Evolutionary conservation across 2,797 vertebrate genomes (phyloP).

Genomic region (Esox lucius): DNA sequence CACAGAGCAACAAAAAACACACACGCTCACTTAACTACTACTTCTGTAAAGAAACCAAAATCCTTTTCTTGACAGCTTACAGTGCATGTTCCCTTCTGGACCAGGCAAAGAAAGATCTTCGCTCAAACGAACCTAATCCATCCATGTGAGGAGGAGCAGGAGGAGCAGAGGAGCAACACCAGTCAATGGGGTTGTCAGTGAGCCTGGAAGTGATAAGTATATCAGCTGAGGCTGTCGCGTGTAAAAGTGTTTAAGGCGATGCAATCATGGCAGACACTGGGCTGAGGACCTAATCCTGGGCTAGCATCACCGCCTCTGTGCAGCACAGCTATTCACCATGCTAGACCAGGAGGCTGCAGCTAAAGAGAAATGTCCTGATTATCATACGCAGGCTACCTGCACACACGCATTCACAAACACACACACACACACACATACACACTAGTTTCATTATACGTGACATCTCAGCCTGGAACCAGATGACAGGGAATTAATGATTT

Average conservation of each 20-base stretch:
- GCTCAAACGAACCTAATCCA: neutral
- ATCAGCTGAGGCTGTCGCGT: conserved; percentile 32
- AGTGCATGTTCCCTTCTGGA: neutral
- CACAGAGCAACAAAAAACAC: neutral
- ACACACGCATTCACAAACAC: neutral
- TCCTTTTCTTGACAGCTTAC: neutral
- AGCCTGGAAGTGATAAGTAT: conserved; percentile 31
- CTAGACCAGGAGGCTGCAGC: conserved; percentile 24
- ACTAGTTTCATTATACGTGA: neutral
- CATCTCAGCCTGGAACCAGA: neutral
- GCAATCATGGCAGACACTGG: conserved; percentile 29
- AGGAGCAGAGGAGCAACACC: neutral
- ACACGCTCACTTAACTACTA: neutral
- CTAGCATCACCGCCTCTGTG: conserved; percentile 19
- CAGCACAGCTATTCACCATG: conserved; percentile 6
- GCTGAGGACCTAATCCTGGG: conserved; percentile 26
- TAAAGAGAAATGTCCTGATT: conserved; percentile 16
- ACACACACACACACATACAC: neutral
- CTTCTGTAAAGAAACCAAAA: neutral
- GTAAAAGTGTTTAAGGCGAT: conserved; percentile 30
- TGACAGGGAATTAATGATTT: conserved; percentile 15
- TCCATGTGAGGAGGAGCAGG: neutral
- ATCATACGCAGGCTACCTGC: conserved; percentile 1
- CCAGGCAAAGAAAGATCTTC: neutral
- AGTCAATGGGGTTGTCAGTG: conserved; percentile 22